Percentiles rank a stretch among this genome's conserved stretches.
Conservation (phyloP, 2,888 invertebrate genomes). For the Mycogona germanica region DNA sequence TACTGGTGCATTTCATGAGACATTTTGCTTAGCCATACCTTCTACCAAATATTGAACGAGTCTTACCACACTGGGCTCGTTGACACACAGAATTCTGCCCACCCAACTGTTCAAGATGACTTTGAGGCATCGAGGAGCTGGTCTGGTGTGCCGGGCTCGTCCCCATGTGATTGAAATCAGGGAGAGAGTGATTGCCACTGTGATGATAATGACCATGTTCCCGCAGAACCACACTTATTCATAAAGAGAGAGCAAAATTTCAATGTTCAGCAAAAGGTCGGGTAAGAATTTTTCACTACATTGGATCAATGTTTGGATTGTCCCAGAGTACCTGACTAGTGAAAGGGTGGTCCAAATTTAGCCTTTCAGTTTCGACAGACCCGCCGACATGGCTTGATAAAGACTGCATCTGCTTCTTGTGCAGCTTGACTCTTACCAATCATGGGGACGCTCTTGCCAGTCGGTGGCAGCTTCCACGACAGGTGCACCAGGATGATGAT, state of each 20-base stretch:
- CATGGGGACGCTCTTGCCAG: conserved; percentile 11
- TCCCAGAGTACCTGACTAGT: no score
- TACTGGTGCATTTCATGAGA: no score
- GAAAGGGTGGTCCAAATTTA: no score
- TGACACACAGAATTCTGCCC: conserved; percentile 5
- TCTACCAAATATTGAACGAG: not conserved
- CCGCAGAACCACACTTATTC: conserved; percentile 10
- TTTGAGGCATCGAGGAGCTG: not conserved
- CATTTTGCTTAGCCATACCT: no score
- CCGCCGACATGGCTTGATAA: no score
- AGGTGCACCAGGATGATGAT: conserved; percentile 50
- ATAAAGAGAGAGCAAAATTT: no score
- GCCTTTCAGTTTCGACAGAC: no score
- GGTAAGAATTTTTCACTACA: no score
- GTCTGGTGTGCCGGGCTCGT: not conserved
- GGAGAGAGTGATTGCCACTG: conserved; percentile 4
- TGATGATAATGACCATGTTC: conserved; percentile 5
- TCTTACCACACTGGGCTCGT: not conserved
- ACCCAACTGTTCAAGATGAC: conserved; percentile 7
- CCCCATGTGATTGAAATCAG: conserved; percentile 3
- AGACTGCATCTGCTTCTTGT: no score
- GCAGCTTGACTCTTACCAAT: conserved; percentile 6
- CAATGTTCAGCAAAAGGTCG: no score
- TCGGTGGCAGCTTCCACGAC: conserved; percentile 32
- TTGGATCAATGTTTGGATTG: no score